Base-by-base conservation (phyloP, 2,113 vertebrate genomes). In the Eurystomus gularis region DNA sequence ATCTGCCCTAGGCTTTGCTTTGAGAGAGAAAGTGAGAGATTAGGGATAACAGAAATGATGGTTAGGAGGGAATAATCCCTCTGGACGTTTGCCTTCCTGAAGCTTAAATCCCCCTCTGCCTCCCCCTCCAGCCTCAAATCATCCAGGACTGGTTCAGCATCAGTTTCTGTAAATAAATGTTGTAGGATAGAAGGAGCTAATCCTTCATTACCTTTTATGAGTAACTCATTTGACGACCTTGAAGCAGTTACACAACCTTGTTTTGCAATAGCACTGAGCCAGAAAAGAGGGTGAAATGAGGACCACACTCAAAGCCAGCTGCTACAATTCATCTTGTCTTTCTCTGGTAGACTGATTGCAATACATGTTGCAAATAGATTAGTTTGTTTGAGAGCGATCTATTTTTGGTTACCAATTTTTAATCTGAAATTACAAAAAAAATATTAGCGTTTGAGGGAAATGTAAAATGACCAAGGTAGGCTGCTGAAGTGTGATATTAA, bases 161-260 rank as follows among this genome's bases (percentile, higher is more conserved):
- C 71, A 49, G 31, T 42, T 86, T 85, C 91, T 57, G 54, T 37
- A 88, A 91, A 94, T 90, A 73, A 93, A 37, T 13, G n/a, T 4
- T 16, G 35, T 2, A 29, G 70, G 81, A 70, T 82, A 84, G 84
- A 90, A n/a, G 44, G 33, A 88, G 17, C 40, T 94, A 96, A 96
- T 96, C 90, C 95, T 91, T 94, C 92, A 91, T 88, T 93, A 77
- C 94, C 93, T 96, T 89, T 83, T 1, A 33, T 19, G 75, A 90
- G 72, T 10, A 49, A 33, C 58, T 94, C 80, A 13, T 91, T 28
- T 76, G 61, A 54, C 86, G 90, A 91, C 96, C 95, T 94, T 96
- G 90, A 21, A 17, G 55, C 9, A 72, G 90, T 86, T 95, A 92
- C 80, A 92, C 90, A 90, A 93, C 79, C 92, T 87, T 3, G 46